Evolutionary conservation across 2,113 vertebrate species (phyloP).

Genomic region (Clarias batrachus): DNA sequence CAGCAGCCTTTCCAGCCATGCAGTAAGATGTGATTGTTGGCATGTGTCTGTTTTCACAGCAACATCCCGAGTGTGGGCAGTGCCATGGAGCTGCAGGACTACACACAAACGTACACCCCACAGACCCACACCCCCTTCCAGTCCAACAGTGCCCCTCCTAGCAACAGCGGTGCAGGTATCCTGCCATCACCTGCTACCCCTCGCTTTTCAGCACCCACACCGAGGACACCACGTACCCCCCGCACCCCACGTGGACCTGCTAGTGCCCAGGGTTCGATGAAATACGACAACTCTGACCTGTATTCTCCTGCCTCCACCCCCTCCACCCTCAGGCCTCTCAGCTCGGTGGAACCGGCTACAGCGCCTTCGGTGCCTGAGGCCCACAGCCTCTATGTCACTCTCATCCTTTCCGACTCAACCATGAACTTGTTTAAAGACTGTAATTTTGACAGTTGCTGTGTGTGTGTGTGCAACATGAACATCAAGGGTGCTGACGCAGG

Average conservation of each 20-base stretch:
- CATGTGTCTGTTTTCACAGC: constrained; percentile 51
- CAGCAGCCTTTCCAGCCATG: neutral
- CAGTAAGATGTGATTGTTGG: neutral
- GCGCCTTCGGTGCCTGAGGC: constrained; percentile 95
- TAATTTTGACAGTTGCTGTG: constrained; percentile 98
- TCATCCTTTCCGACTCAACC: constrained; percentile 96
- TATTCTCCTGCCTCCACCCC: constrained; percentile 96
- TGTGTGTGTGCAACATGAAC: constrained; percentile 98
- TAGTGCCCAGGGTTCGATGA: constrained; percentile 92
- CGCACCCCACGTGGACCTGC: constrained; percentile 91
- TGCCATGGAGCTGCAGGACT: constrained; percentile 87
- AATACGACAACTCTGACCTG: constrained; percentile 94
- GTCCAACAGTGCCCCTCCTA: constrained; percentile 92
- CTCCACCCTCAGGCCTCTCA: constrained; percentile 91
- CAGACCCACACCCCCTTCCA: constrained; percentile 93
- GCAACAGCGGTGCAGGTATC: constrained; percentile 89
- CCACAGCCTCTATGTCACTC: constrained; percentile 97
- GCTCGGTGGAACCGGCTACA: constrained; percentile 94
- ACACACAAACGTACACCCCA: constrained; percentile 89
- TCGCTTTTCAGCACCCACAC: constrained; percentile 89
- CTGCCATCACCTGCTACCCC: constrained; percentile 95
- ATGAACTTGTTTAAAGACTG: constrained; percentile 99
- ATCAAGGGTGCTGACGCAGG: constrained; percentile 96
- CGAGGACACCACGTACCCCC: constrained; percentile 90
- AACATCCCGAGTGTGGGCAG: constrained; percentile 85